Evolutionary conservation across 2,113 vertebrate species (phyloP), one percentile per base, ranked within the genome.

Genomic region (Gallinago media): DNA sequence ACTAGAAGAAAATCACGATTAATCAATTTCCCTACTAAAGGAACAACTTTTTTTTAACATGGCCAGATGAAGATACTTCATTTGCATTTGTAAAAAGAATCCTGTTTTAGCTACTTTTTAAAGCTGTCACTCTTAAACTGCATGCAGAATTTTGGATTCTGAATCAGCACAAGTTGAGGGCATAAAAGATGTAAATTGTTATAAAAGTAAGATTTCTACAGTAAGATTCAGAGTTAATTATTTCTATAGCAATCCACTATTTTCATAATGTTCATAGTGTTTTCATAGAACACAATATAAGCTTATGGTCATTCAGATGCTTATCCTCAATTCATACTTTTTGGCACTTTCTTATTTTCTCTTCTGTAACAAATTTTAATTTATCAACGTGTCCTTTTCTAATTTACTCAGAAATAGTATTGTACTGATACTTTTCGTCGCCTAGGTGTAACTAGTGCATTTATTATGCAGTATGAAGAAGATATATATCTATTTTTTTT

Each of bases 401-500:
- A 55, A 55, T 68, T 66, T 74, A 32, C 17, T 46, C 42, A 91
- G 61, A 91, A 88, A 38, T 76, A 54, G 4, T n/a, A 49, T 61
- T 59, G 13, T 56, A 27, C 42, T 2, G 3, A 47, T 73, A 23
- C 13, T 47, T 47, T 47, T 47, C 21, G 11, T 47, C 11, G 47
- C 21, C 47, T 47, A 47, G 21, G 47, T 47, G 3, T 52, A 55
- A 66, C 23, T 1, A 54, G 21, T 52, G 9, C 1, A 26, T 71
- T 93, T 62, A 29, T 92, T 88, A 8, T 31, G 10, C 21, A 34
- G 18, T 62, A 9, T 86, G 23, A 94, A 91, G n/a, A 40, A 55
- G 22, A 23, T 85, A 22, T 78, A 73, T 92, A 72, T 11, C 97
- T 67, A 88, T 92, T 89, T 84, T 6, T 84, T 6, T 98, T 89